A percentile compares a stretch with the other conserved stretches of the same genome.
phyloP scores from a whole-genome alignment of 2,888 invertebrate species.

The Polyommatus iphigenia region DNA sequence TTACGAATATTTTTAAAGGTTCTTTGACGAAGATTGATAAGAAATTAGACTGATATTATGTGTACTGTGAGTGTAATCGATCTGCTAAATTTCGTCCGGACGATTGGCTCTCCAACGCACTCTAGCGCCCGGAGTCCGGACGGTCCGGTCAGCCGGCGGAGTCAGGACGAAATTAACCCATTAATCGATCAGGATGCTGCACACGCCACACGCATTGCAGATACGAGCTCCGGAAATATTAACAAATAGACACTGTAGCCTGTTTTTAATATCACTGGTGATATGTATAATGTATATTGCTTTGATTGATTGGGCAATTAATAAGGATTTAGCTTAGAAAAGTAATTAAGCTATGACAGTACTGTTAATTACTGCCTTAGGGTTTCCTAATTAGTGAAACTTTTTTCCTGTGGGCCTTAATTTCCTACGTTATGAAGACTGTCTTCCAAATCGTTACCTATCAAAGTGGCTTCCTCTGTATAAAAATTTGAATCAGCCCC shows the following conservation, averaged over 20 bases:
- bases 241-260: not conserved
- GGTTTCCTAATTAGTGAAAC: too few relatives aligned
- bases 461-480: too few relatives aligned
- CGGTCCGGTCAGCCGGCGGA: slow-evolving; percentile 22
- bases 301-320: too few relatives aligned
- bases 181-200: slow-evolving; percentile 29
- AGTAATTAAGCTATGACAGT: too few relatives aligned
- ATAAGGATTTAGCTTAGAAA: not conserved
- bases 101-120: slow-evolving; percentile 7
- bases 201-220: slow-evolving; percentile 27
- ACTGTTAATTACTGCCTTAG: too few relatives aligned
- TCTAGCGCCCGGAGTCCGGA: not conserved
- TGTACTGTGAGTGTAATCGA: slow-evolving; percentile 2
- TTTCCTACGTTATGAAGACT: too few relatives aligned
- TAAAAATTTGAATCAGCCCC: too few relatives aligned
- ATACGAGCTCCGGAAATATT: not conserved
- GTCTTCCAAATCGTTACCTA: too few relatives aligned
- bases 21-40: not conserved
- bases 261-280: not conserved
- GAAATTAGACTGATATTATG: not conserved
- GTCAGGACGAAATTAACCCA: slow-evolving; percentile 30
- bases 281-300: too few relatives aligned
- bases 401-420: too few relatives aligned
- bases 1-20: not conserved
- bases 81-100: slow-evolving; percentile 7